These are phyloP conservation scores for Lepilemur septentrionalis DNA, from an alignment of 2,797 vertebrate genomes.

Conservation along the genomic window DNA sequence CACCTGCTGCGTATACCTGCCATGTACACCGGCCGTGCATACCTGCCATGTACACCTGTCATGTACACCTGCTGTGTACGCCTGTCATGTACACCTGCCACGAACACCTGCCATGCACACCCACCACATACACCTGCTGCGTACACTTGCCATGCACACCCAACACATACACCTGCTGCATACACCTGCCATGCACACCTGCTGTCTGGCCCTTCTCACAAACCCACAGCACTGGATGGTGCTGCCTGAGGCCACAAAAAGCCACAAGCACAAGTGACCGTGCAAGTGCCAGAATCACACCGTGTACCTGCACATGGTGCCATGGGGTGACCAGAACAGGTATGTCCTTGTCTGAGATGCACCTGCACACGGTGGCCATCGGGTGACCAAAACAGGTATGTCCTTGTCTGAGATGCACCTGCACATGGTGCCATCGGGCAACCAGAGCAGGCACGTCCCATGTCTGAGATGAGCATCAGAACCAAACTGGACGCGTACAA, in stretches of 20 bases:
- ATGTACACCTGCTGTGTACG: too few relatives aligned
- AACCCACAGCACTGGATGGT: rapidly evolving
- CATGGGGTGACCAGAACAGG: neutral
- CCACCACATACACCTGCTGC: too few relatives aligned
- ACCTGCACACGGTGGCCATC: rapidly evolving
- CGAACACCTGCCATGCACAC: too few relatives aligned
- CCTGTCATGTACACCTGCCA: too few relatives aligned
- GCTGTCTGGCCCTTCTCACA: neutral
- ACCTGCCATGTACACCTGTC: too few relatives aligned
- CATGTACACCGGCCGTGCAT: too few relatives aligned
- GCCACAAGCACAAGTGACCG: neutral
- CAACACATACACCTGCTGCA: too few relatives aligned
- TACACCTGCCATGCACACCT: neutral
- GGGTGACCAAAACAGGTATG: neutral
- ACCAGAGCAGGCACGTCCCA: neutral
- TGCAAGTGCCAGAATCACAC: neutral
- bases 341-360: rapidly evolving
- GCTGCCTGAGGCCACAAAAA: neutral
- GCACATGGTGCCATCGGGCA: rapidly evolving
- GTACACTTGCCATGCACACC: too few relatives aligned
- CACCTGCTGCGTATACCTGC: too few relatives aligned
- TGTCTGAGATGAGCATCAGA: rapidly evolving
- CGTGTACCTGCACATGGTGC: rapidly evolving
- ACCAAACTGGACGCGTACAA: rapidly evolving
- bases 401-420: neutral